Conservation (phyloP, 2,113 vertebrate species). For the Poicephalus gulielmi region DNA sequence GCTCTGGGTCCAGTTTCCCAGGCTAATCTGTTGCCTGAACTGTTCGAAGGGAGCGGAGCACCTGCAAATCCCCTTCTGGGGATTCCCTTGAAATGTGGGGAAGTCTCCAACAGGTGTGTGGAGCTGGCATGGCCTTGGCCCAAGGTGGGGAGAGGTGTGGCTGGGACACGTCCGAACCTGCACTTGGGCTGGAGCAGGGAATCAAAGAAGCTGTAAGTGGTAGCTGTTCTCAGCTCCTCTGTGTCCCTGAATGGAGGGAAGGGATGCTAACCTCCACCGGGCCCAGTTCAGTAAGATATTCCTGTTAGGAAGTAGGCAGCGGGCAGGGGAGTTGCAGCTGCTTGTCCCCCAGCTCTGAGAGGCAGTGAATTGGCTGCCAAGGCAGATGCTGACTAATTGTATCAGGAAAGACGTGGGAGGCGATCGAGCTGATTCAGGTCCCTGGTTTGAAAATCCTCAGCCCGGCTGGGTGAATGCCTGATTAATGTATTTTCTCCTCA, state of each 20-base stretch:
- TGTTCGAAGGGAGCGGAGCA: conserved; percentile 25
- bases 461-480: neutral
- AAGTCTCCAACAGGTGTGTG: conserved; percentile 56
- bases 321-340: neutral
- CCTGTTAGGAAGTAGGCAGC: neutral
- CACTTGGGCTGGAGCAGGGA: neutral
- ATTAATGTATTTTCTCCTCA: conserved; percentile 50
- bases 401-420: conserved; percentile 28
- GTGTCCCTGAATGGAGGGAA: neutral
- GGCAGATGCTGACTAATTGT: conserved; percentile 44
- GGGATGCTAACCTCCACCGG: neutral
- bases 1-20: neutral
- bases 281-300: neutral
- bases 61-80: conserved; percentile 53
- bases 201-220: neutral
- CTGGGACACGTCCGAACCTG: neutral
- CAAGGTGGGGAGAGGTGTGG: neutral
- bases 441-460: neutral
- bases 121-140: conserved; percentile 17
- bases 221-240: neutral
- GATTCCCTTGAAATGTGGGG: conserved; percentile 56
- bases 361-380: neutral
- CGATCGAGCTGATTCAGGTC: conserved; percentile 7
- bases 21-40: conserved; percentile 4
- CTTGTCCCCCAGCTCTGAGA: neutral